phyloP scores from a whole-genome alignment of 2,113 vertebrate genomes.

The Thamnaconus septentrionalis region DNA sequence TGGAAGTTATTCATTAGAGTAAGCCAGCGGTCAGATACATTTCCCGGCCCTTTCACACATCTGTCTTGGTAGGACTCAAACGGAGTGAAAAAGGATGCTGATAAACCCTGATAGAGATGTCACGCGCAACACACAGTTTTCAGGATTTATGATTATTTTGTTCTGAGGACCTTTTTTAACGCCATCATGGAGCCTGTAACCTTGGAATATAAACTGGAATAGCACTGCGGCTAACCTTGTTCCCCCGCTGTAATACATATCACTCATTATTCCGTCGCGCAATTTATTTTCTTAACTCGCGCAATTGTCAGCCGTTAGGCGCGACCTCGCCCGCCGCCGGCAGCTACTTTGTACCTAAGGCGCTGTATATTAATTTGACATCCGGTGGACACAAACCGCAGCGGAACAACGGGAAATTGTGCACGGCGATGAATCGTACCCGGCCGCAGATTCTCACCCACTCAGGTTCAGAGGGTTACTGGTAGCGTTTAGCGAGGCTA shows the following conservation, averaged over 20 bases:
- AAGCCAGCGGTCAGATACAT: conserved; percentile 98
- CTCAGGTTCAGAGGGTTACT: conserved; percentile 51
- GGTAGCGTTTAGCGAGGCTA: conserved; percentile 27
- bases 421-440: no score
- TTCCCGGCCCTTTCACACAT: conserved; percentile 98
- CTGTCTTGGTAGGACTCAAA: conserved; percentile 97
- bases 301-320: background rate
- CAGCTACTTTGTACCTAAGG: no score
- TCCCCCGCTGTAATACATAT: conserved; percentile 48
- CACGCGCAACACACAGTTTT: conserved; percentile 96
- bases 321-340: no score
- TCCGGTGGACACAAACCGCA: no score
- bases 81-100: conserved; percentile 97
- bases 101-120: conserved; percentile 99
- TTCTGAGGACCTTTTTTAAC: conserved; percentile 97
- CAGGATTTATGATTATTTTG: conserved; percentile 99
- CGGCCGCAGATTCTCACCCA: background rate
- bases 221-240: conserved; percentile 66
- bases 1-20: conserved; percentile 99
- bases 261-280: conserved; percentile 52
- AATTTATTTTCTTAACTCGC: conserved; percentile 59
- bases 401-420: no score
- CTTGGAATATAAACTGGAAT: conserved; percentile 92
- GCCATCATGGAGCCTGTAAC: conserved; percentile 77
- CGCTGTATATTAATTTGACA: no score